These are phyloP conservation scores for Cinara cedri DNA, from an alignment of 2,888 invertebrate species.

Conservation along the genomic window DNA sequence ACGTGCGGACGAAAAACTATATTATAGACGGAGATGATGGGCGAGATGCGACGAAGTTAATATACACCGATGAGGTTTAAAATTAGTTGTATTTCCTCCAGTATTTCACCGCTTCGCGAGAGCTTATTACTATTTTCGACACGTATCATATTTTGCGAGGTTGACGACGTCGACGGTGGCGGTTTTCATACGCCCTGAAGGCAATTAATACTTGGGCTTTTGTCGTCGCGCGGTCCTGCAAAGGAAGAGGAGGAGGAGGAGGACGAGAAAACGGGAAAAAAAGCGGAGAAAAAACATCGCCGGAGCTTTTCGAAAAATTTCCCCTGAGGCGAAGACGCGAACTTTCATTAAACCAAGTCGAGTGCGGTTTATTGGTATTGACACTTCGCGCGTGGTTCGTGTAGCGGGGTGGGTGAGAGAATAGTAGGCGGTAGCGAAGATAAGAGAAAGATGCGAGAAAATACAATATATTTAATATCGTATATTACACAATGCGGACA, in stretches of 20 bases:
- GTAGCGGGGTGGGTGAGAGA: constrained; percentile 10
- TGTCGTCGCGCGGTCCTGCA: constrained; percentile 18
- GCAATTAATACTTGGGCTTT: constrained; percentile 54
- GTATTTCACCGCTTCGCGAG: not conserved
- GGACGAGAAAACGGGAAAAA: no score
- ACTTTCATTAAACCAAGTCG: constrained; percentile 51
- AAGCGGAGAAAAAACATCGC: constrained; percentile 5
- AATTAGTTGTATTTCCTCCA: constrained; percentile 40
- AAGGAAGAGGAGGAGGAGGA: not conserved
- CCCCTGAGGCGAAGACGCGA: constrained; percentile 44
- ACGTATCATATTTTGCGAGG: constrained; percentile 48
- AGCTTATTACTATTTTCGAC: constrained; percentile 49
- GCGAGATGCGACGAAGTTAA: not conserved
- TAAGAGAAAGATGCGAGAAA: not conserved
- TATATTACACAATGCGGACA: no score
- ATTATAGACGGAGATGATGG: not conserved
- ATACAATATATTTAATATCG: not conserved
- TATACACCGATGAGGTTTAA: constrained; percentile 28
- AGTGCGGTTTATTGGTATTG: constrained; percentile 46
- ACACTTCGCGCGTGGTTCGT: constrained; percentile 50
- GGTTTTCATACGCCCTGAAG: constrained; percentile 24
- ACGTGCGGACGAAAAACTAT: not conserved
- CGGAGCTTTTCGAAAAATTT: constrained; percentile 50
- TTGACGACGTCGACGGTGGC: not conserved
- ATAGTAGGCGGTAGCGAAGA: not conserved